These are phyloP conservation scores for Aradophagus sp. DNA, from an alignment of 1,140 invertebrate species.

Conservation along the genomic window DNA sequence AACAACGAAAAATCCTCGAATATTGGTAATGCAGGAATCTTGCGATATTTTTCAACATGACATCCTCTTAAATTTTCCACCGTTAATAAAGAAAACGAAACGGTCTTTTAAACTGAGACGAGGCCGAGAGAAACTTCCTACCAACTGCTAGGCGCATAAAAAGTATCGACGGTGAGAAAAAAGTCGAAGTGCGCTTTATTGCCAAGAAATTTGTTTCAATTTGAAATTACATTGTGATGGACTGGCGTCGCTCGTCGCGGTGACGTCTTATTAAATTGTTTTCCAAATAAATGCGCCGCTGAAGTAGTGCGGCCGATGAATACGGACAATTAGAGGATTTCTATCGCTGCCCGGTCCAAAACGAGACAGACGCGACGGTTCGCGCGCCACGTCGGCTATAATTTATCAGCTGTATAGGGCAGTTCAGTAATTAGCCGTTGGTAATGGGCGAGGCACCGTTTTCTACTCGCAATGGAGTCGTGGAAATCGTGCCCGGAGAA, in stretches of 20 bases:
- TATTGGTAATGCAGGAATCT: too few relatives aligned
- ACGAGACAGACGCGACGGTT: conserved; percentile 22
- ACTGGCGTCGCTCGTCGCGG: neutral
- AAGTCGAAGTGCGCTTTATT: too few relatives aligned
- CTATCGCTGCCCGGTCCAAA: conserved; percentile 45
- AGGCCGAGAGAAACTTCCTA: too few relatives aligned
- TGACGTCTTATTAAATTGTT: conserved; percentile 46
- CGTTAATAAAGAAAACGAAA: too few relatives aligned
- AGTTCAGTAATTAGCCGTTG: conserved; percentile 66
- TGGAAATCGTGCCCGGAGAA: conserved; percentile 53
- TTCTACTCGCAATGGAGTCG: conserved; percentile 55
- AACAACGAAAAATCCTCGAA: too few relatives aligned
- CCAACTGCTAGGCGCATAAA: too few relatives aligned
- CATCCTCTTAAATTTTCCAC: too few relatives aligned
- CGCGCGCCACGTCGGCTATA: conserved; percentile 46
- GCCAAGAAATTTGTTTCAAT: conserved; percentile 43
- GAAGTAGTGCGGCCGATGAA: conserved; percentile 52
- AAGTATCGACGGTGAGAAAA: too few relatives aligned
- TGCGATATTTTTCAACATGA: too few relatives aligned
- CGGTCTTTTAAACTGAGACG: too few relatives aligned
- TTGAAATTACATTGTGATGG: conserved; percentile 36
- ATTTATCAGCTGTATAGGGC: conserved; percentile 63
- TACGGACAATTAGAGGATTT: conserved; percentile 52
- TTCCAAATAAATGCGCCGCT: conserved; percentile 20
- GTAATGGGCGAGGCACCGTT: conserved; percentile 58